Evolutionary conservation across 2,797 vertebrate species (phyloP), one percentile per base, ranked within the genome.

Genomic region (Coregonus sp.): DNA sequence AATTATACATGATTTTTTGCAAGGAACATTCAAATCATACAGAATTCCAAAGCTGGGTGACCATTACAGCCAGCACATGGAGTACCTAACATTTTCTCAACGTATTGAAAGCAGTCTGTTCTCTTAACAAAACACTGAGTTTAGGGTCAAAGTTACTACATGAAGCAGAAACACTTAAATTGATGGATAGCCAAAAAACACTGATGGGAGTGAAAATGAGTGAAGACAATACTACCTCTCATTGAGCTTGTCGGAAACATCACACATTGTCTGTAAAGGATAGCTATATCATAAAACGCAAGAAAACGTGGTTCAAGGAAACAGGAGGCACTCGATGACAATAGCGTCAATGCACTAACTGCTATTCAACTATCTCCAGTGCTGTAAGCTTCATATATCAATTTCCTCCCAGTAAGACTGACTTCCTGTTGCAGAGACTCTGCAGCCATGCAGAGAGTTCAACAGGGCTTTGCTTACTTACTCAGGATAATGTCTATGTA

Each of bases 361-460:
- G 72, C 56, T 54, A 16, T 69, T 77, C 63, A 54, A 56, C 18
- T 35, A 25, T 25, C 25, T 25, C 25, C 25, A 67, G 78, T 63
- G 14, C 75, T 56, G 31, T 11, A 65, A 56, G 67, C 12, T 9
- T 37, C 14, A 71, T 80, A 72, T 6, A 18, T 79, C 35, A 63
- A 68, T 66, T 70, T 81, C 61, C 78, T 82, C 76, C 50, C 6
- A 31, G 50, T 88, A 90, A 89, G 86, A 89, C 86, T 47, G 20
- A 86, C 56, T 11, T 70, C 69, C 18, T 69, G 16, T 40, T 3
- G 67, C 14, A 9, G 18, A 47, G 2, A 47, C 37, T 68, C 14
- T 37, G 37, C 66, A 40, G 66, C 5, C 35, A n/a, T 47, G 37
- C 75, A 25, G 78, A 76, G 4, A 71, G 69, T 47, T 61, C 78